Evolutionary conservation across 2,888 invertebrate species (phyloP), one percentile per base, ranked within the genome.

Genomic region (Eumerus sabulonum): DNA sequence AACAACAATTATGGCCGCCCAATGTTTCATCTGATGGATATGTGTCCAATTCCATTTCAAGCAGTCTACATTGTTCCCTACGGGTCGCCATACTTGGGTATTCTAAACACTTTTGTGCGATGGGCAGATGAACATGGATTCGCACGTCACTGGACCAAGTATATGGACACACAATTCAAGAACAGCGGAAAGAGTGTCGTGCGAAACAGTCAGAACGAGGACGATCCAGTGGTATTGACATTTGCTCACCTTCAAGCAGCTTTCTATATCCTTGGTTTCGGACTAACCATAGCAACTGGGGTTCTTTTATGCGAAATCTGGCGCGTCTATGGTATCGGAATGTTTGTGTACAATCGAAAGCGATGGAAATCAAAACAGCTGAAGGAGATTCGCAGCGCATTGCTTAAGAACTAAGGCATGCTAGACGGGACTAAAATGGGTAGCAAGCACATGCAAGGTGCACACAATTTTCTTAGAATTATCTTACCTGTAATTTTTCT

Each of bases 401-500:
- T 79, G 50, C 64, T 44, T n/a, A 51, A 11, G 42, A 38, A 44
- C 19, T 68, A 56, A 7, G 53, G 42, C 76, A 76, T 71, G 71
- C 76, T 66, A 19, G 9, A 35, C 40, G 5, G 1, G 3, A 40
- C 36, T n/a, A 71, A 11, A 35, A 54, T 13, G 42, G 19, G 51
- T 48, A 45, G 48, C 62, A 59, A 50, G 14, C 50, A 51, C 27
- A 27, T 2, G 27, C 27, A 27, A 27, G 27, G 7, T n/a, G n/a
- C n/a, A 27, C 27, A 27, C 11, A 16, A 51, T 1, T 13, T 27
- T 27, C 27, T 27, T 27, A 4, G 2, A 27, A 7, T 27, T 27
- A 59, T 84, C 87, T 87, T 85, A 93, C 93, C 91, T 92, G 92
- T 86, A 92, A 89, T 90, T 92, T 92, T 87, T 92, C 92, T 87